These are phyloP conservation scores for Cirrhinus molitorella DNA, from an alignment of 2,797 vertebrate species.

Conservation along the genomic window DNA sequence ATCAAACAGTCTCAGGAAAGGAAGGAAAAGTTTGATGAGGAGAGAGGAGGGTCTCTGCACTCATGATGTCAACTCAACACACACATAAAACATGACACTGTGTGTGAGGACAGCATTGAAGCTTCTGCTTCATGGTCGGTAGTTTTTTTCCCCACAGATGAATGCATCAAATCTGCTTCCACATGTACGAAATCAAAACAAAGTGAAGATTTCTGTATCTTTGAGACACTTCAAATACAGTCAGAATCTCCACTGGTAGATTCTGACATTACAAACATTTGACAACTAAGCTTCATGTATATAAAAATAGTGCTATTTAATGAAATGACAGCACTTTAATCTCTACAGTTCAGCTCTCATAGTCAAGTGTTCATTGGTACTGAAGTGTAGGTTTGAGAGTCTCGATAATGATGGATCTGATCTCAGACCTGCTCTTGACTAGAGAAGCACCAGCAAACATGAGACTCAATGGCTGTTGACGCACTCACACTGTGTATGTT, in stretches of 20 bases:
- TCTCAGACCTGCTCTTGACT: conserved; percentile 9
- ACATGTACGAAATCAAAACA: not conserved
- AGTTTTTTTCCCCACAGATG: not conserved
- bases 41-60: not conserved
- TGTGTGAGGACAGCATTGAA: not conserved
- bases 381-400: conserved; percentile 3
- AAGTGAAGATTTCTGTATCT: not conserved
- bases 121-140: not conserved
- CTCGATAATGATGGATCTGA: not conserved
- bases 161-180: not conserved
- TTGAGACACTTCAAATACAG: not conserved
- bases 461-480: not conserved
- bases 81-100: not conserved
- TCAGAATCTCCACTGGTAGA: not conserved
- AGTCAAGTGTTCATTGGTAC: not conserved
- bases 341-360: not conserved
- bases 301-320: too few relatives aligned
- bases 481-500: not conserved
- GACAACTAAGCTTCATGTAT: not conserved
- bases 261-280: not conserved
- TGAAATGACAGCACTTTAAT: not conserved
- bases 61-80: not conserved
- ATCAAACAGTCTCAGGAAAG: not conserved
- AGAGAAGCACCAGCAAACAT: not conserved
- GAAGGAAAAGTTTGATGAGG: not conserved